Conservation (phyloP, 1,140 invertebrate species). For the Zophobas morio region DNA sequence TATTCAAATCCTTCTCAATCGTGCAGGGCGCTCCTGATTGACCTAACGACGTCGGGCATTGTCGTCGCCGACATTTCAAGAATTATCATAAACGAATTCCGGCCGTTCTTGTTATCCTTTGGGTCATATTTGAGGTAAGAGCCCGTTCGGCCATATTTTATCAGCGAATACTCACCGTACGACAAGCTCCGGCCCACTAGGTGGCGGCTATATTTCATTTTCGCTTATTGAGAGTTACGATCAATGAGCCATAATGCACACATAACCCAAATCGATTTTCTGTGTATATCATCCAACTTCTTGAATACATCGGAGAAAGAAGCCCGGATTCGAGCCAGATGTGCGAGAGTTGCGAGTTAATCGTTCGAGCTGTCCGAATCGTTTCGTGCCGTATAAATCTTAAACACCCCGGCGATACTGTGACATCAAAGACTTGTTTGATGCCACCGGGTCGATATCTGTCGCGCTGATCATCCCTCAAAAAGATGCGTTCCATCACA, state of each 20-base stretch:
- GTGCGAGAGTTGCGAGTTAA: not conserved
- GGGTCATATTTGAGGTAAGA: constrained; percentile 46
- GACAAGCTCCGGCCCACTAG: constrained; percentile 41
- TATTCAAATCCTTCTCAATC: constrained; percentile 12
- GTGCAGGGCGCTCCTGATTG: constrained; percentile 11
- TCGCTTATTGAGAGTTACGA: constrained; percentile 48
- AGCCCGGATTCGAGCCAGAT: not conserved
- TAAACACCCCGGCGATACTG: constrained; percentile 18
- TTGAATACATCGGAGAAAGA: constrained; percentile 14
- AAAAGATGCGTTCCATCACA: constrained; percentile 13
- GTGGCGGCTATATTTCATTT: constrained; percentile 47
- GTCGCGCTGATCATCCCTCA: not conserved
- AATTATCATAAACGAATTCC: constrained; percentile 44
- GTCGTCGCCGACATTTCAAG: constrained; percentile 22
- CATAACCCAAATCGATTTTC: constrained; percentile 42
- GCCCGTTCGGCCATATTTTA: constrained; percentile 41
- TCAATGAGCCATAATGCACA: constrained; percentile 47
- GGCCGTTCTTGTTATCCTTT: constrained; percentile 28
- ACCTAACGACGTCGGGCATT: constrained; percentile 21
- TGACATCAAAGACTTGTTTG: constrained; percentile 10
- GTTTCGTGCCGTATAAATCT: constrained; percentile 9
- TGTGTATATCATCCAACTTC: constrained; percentile 32
- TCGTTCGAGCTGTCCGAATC: not conserved
- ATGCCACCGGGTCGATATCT: constrained; percentile 9
- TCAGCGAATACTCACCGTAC: constrained; percentile 36